Conservation (phyloP, 53 echinoderm and acorn worm species). For the Henricia sp. region DNA sequence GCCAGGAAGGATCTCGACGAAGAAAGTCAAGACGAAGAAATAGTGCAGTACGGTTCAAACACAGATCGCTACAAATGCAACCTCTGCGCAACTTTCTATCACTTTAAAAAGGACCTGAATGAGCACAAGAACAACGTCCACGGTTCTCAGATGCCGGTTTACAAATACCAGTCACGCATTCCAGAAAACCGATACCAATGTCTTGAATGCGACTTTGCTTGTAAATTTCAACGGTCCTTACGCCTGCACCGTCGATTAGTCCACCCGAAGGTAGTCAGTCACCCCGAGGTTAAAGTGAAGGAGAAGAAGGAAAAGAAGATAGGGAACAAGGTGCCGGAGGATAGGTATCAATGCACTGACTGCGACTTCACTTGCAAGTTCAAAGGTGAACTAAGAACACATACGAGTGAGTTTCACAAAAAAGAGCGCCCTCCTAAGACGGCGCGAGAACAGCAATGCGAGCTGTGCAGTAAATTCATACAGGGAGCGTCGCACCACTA, state of each 20-base stretch:
- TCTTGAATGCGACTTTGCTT: constrained; percentile 45
- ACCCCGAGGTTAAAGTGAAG: not conserved
- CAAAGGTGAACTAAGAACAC: constrained; percentile 68
- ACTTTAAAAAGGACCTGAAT: constrained; percentile 50
- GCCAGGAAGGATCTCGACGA: constrained; percentile 7
- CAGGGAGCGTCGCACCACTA: constrained; percentile 74
- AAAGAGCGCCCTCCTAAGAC: constrained; percentile 49
- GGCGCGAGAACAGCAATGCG: constrained; percentile 70
- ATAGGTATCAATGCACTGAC: constrained; percentile 59
- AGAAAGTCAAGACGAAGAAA: not conserved
- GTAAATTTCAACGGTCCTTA: constrained; percentile 58
- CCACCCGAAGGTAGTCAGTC: constrained; percentile 40
- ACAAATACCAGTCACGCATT: constrained; percentile 63
- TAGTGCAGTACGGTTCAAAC: not conserved
- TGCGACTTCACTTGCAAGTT: constrained; percentile 71
- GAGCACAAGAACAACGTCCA: constrained; percentile 48
- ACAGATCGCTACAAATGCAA: constrained; percentile 58
- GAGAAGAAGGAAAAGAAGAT: not conserved
- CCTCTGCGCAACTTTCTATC: constrained; percentile 49
- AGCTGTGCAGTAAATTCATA: constrained; percentile 75
- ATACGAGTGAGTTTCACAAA: constrained; percentile 45
- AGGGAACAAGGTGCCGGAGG: constrained; percentile 10
- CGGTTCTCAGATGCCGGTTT: constrained; percentile 10
- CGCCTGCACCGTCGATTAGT: constrained; percentile 36
- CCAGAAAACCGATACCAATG: constrained; percentile 64